Evolutionary conservation across 1,140 invertebrate species (phyloP), one percentile per base, ranked within the genome.

Genomic region (Zaprionus taronus): DNA sequence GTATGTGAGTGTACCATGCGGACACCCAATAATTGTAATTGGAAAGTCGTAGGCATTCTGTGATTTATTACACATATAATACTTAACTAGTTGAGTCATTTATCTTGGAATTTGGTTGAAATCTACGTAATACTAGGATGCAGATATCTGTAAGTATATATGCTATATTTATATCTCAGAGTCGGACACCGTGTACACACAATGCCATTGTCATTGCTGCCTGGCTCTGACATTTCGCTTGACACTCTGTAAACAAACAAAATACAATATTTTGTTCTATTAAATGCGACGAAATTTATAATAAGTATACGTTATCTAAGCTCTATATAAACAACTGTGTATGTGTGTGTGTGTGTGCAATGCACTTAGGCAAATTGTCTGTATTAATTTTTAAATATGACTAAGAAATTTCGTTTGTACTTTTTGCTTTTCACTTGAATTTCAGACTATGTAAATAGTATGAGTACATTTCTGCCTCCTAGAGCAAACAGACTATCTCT

Each of bases 241-340:
- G 80, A 83, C 70, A 83, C 76, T 87, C 74, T 62, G 77, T 70
- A 73, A 83, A 79, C 80, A 86, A 82, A 70, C 64, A 77, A 72
- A 72, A 62, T 57, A 47, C 44, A 79, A 72, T 77, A 69, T 74
- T 83, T 83, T 56, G 67, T 72, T 74, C 83, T 81, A 72, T 72
- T 78, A 87, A 87, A 77, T 83, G 84, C 80, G 84, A 80, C 80
- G 73, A 72, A 80, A 72, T 61, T 64, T 67, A 38, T 38, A 36
- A 28, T 38, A 64, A 44, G n/a, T 65, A 71, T 80, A 57, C 62
- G 69, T 83, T 87, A 86, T 87, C 83, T 83, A 80, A 86, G 82
- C 79, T 78, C 47, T 4, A 51, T 24, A 51, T 24, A 66, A 7
- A 63, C 22, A 14, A 15, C 41, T 79, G 44, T 53, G 20, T 57